Conservation (phyloP, 2,113 vertebrate genomes). For the Chloropsis hardwickii region DNA sequence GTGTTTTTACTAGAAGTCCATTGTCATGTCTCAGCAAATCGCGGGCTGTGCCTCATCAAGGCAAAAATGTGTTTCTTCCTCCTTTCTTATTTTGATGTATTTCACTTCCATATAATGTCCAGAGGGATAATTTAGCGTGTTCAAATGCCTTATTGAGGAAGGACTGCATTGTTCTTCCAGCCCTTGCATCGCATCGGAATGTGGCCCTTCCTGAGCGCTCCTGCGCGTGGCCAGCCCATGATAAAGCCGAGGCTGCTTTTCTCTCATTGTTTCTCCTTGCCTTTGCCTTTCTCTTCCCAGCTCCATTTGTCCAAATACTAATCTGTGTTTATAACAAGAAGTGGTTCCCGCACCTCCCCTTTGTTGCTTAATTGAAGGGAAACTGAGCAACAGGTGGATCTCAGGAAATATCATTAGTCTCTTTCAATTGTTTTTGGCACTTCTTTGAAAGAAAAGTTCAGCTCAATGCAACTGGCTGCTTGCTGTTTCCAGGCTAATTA, state of each 20-base stretch:
- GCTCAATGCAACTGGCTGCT: background rate
- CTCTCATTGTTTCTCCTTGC: constrained; percentile 19
- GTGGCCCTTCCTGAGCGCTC: constrained; percentile 29
- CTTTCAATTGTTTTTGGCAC: constrained; percentile 41
- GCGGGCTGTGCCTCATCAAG: constrained; percentile 25
- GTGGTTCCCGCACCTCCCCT: constrained; percentile 13
- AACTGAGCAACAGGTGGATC: constrained; percentile 60
- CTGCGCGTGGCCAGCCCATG: background rate
- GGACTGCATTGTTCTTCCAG: constrained; percentile 47
- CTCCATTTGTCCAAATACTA: constrained; percentile 1
- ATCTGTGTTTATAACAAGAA: constrained; percentile 59
- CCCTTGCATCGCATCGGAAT: background rate
- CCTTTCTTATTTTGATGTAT: constrained; percentile 60
- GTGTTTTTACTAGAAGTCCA: constrained; percentile 6
- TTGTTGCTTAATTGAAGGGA: constrained; percentile 52
- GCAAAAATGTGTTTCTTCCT: constrained; percentile 61
- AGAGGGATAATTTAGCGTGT: constrained; percentile 57
- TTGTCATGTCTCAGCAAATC: constrained; percentile 3
- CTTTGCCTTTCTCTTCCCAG: background rate
- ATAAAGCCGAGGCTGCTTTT: constrained; percentile 40
- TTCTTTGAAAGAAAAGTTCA: constrained; percentile 46
- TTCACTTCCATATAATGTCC: constrained; percentile 62
- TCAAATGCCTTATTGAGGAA: constrained; percentile 60
- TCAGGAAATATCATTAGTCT: constrained; percentile 53
- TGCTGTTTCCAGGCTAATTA: constrained; percentile 31